phyloP scores from a whole-genome alignment of 2,113 vertebrate species.

The Agelaius tricolor region DNA sequence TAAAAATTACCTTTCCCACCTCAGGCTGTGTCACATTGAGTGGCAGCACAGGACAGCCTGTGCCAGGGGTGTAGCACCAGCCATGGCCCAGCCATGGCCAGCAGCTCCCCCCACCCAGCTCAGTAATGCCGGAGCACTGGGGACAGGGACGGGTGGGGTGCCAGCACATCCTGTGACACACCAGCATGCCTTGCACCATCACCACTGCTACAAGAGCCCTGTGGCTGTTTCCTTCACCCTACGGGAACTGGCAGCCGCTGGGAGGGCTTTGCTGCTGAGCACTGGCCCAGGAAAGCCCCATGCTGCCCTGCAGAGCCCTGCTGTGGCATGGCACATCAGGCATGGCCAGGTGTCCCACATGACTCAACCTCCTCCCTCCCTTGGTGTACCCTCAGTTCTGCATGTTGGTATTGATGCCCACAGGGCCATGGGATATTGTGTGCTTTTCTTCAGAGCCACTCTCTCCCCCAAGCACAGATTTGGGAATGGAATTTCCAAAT shows the following conservation, averaged over 20 bases:
- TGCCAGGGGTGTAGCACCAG: neutral
- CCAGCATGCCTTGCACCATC: rapidly evolving
- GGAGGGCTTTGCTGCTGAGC: neutral
- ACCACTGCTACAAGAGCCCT: neutral
- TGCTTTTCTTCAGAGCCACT: neutral
- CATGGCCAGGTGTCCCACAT: neutral
- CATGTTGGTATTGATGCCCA: neutral
- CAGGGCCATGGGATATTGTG: neutral
- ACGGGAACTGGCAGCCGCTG: neutral
- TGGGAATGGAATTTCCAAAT: neutral
- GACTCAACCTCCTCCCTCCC: neutral
- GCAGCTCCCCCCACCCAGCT: neutral
- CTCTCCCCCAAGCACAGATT: neutral
- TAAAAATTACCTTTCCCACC: neutral
- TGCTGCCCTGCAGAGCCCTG: neutral
- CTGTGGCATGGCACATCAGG: rapidly evolving
- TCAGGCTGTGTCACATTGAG: neutral
- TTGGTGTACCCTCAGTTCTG: too few relatives aligned
- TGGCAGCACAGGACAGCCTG: neutral
- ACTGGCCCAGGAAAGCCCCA: rapidly evolving
- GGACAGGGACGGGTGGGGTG: neutral
- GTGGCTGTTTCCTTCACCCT: rapidly evolving
- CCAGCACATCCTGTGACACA: neutral
- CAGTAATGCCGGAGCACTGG: neutral
- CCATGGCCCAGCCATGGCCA: neutral